A percentile compares a stretch with the other conserved stretches of the same genome.
These are phyloP conservation scores for Palythoa grandiflora DNA, from an alignment of 92 coral and sea anemone genomes.

Conservation along the genomic window DNA sequence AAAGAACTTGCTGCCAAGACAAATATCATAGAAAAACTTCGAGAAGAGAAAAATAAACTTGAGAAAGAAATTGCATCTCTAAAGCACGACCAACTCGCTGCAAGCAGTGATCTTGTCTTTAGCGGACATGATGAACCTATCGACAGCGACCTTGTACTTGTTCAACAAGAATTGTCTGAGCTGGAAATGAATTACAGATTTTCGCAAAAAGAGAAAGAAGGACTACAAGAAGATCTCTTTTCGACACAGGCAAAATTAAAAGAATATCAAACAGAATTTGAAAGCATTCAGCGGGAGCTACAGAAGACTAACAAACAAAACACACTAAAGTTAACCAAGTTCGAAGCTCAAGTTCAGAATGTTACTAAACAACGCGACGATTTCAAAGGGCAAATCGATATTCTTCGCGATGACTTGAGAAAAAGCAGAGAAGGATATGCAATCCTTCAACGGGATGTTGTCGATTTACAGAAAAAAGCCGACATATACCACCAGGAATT, in stretches of 20 bases:
- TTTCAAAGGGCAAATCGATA: constrained; percentile 87
- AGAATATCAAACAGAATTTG: constrained; percentile 87
- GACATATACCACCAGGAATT: constrained; percentile 88
- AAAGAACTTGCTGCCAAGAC: constrained; percentile 81
- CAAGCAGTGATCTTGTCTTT: constrained; percentile 85
- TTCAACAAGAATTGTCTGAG: constrained; percentile 87
- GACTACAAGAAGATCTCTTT: constrained; percentile 85
- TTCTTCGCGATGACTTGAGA: constrained; percentile 83
- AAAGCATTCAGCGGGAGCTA: constrained; percentile 86
- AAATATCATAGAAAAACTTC: constrained; percentile 78
- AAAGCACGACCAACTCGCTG: constrained; percentile 80
- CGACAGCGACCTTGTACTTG: constrained; percentile 76
- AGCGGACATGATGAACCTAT: constrained; percentile 62
- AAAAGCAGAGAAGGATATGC: constrained; percentile 85
- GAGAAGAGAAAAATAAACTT: constrained; percentile 81
- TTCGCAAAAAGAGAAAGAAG: constrained; percentile 94
- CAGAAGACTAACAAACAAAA: constrained; percentile 89
- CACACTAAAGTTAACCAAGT: constrained; percentile 84
- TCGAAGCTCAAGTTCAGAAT: constrained; percentile 92
- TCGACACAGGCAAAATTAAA: constrained; percentile 80
- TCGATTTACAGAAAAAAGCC: constrained; percentile 86
- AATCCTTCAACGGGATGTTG: constrained; percentile 85
- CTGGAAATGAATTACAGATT: constrained; percentile 92
- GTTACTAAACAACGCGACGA: constrained; percentile 87
- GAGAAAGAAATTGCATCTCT: constrained; percentile 81